These are phyloP conservation scores for Antigone vipio DNA, from an alignment of 2,113 vertebrate genomes.

Conservation along the genomic window DNA sequence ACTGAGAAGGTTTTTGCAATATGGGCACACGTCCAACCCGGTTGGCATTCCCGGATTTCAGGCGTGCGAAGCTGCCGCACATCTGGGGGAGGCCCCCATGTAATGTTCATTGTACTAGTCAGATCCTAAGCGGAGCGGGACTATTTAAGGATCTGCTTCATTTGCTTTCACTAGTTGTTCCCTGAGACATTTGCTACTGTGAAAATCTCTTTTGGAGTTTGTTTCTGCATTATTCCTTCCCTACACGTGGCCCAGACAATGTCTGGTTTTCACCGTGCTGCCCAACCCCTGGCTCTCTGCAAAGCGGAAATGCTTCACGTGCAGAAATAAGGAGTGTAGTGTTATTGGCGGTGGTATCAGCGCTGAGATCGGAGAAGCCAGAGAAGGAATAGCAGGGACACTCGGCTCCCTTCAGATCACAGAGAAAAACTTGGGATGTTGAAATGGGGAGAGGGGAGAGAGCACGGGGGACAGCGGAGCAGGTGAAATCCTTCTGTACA, in stretches of 20 bases:
- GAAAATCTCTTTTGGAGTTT: background rate
- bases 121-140: background rate
- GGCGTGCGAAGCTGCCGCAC: background rate
- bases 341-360: background rate
- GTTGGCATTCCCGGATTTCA: background rate
- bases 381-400: background rate
- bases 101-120: background rate
- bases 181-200: background rate
- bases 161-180: background rate
- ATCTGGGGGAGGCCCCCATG: background rate
- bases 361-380: background rate
- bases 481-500: background rate
- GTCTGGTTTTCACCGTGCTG: background rate
- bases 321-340: background rate
- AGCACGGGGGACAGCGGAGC: background rate
- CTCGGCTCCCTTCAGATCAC: background rate
- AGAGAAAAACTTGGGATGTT: background rate
- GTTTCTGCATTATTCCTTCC: background rate
- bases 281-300: background rate
- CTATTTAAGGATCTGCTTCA: background rate
- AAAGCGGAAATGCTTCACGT: background rate
- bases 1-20: background rate
- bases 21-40: background rate
- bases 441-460: background rate
- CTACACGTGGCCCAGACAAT: background rate